A percentile compares a stretch with the other conserved stretches of the same genome.
phyloP scores from a whole-genome alignment of 2,113 vertebrate species.

The Dryoscopus gambensis region DNA sequence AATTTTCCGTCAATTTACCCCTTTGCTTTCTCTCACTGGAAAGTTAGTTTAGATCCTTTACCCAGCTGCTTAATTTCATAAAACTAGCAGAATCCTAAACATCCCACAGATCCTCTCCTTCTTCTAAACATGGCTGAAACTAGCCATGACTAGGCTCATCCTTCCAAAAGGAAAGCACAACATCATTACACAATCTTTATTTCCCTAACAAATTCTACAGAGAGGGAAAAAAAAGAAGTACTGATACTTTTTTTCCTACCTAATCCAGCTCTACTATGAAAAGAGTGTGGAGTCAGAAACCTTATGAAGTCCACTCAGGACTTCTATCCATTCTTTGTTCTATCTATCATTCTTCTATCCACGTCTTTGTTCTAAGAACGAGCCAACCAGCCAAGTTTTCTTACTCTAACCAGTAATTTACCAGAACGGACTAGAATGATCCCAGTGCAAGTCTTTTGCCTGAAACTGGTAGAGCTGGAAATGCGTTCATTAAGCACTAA shows the following conservation, averaged over 20 bases:
- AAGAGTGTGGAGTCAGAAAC: neutral
- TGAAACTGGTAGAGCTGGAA: neutral
- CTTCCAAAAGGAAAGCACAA: neutral
- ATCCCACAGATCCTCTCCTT: neutral
- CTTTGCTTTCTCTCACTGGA: neutral
- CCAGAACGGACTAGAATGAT: neutral
- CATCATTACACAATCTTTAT: neutral
- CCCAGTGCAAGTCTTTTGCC: neutral
- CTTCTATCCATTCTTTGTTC: neutral
- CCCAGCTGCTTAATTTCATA: neutral
- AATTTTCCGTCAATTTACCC: neutral
- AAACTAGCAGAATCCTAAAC: neutral
- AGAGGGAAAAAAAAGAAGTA: rapidly evolving
- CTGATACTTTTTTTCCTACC: neutral
- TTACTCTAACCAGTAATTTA: neutral
- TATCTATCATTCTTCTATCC: no score
- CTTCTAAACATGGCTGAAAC: neutral
- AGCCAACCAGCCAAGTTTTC: neutral
- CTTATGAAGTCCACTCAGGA: neutral
- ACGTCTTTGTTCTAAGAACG: rapidly evolving
- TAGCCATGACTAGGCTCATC: neutral
- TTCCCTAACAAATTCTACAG: neutral
- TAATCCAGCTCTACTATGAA: neutral
- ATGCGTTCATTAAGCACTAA: neutral
- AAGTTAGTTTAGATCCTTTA: neutral